Percentiles rank a stretch among this genome's conserved stretches.
These are phyloP conservation scores for Molossus alvarezi DNA, from an alignment of 2,797 vertebrate genomes.

Conservation along the genomic window DNA sequence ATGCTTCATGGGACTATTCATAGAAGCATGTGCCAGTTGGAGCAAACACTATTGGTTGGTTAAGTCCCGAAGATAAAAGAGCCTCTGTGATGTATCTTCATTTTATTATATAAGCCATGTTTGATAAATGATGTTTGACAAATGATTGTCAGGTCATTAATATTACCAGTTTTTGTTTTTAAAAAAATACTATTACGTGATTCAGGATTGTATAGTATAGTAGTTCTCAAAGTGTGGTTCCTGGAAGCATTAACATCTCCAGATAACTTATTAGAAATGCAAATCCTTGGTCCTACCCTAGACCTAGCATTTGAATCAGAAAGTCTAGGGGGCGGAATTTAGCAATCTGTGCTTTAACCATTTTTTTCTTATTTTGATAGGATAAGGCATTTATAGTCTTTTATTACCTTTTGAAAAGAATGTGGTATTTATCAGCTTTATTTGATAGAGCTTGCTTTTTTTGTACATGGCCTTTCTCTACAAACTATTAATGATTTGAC, in stretches of 20 bases:
- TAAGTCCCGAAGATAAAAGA: not conserved
- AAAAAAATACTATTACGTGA: not conserved
- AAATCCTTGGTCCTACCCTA: not conserved
- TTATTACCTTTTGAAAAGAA: not conserved
- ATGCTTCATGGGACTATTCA: not conserved
- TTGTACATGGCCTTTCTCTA: not conserved
- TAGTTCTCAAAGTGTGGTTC: not conserved
- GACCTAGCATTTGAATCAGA: not conserved
- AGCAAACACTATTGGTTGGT: not conserved
- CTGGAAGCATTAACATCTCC: not conserved
- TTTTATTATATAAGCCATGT: not conserved
- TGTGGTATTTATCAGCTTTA: not conserved
- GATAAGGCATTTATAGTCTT: not conserved
- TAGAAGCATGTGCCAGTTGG: not conserved
- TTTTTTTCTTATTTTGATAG: not conserved
- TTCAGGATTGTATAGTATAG: not conserved
- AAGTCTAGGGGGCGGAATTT: not conserved
- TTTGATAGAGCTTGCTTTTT: not conserved
- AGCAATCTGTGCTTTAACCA: not conserved
- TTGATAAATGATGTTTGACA: constrained; percentile 24
- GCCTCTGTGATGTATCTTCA: not conserved
- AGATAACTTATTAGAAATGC: not conserved
- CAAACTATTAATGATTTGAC: constrained; percentile 21
- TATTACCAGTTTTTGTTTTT: not conserved
- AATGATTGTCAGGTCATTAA: constrained; percentile 3